phyloP scores from a whole-genome alignment of 2,797 vertebrate species.

The Tragelaphus oryx region DNA sequence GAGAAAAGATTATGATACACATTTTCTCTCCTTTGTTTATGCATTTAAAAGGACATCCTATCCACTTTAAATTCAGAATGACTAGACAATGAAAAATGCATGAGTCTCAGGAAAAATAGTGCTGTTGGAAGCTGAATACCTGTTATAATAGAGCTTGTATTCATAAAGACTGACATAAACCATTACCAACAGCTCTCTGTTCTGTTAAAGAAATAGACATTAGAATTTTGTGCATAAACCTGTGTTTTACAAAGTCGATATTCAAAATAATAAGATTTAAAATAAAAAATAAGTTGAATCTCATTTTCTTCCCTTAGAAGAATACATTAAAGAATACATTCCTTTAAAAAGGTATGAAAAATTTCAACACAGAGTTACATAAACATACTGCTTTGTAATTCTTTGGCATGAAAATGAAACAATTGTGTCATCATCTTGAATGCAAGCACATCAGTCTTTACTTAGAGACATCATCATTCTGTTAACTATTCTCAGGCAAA shows the following conservation, averaged over 20 bases:
- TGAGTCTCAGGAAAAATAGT: conserved; percentile 54
- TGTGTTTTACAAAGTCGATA: conserved; percentile 11
- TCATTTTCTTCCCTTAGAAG: not conserved
- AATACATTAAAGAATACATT: not conserved
- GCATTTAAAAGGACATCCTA: conserved; percentile 61
- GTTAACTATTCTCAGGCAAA: not conserved
- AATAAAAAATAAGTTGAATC: conserved; percentile 4
- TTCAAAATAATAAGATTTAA: conserved; percentile 50
- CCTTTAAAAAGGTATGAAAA: conserved; percentile 23
- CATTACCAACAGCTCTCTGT: conserved; percentile 19
- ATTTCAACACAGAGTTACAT: conserved; percentile 25
- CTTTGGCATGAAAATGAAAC: not conserved
- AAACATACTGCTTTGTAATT: conserved; percentile 34
- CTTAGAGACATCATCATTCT: not conserved
- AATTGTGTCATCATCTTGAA: conserved; percentile 30
- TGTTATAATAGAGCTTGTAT: conserved; percentile 34
- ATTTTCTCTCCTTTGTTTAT: conserved; percentile 67
- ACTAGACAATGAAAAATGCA: conserved; percentile 72
- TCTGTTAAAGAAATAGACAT: conserved; percentile 48
- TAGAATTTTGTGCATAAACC: not conserved
- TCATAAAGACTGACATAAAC: conserved; percentile 36
- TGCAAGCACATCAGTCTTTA: not conserved
- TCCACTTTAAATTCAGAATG: conserved; percentile 64
- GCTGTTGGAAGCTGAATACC: conserved; percentile 39
- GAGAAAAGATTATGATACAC: conserved; percentile 50